Base-by-base conservation (phyloP, 2,888 invertebrate species). In the Drosophila macrospina region DNA sequence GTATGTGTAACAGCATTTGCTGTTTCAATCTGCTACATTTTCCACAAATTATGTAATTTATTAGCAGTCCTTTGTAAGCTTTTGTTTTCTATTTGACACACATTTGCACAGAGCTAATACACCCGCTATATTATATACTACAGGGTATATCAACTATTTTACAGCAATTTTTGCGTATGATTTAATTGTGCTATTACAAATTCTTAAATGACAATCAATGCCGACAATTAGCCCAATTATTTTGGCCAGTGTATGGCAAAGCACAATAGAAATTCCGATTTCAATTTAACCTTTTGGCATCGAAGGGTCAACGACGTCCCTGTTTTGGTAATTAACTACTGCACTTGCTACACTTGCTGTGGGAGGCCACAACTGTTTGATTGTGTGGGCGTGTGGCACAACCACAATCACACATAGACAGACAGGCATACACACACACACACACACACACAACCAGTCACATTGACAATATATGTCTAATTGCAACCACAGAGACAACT, bases 251-350 rank as follows among this genome's bases (percentile, higher is more conserved):
- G 74, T 36, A 7, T n/a, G 41, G 11, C 5, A 57, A 5, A 28
- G n/a, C 26, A 44, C 15, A 37, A 37, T 64, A 57, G 50, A 61
- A 82, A 74, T 59, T 66, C 36, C 45, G 16, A 59, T 68, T 55
- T 30, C 24, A 42, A 54, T 55, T 20, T 15, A 45, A 16, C 32
- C 37, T 13, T 41, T 41, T 13, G 7, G n/a, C 55, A 45, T 69
- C 55, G 41, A 52, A 32, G 68, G 82, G 69, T 82, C 82, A 86
- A 69, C 72, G 50, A 62, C 42, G 62, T 83, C 59, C 70, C 52
- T 75, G 70, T 69, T 75, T 76, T 55, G 60, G 39, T 61, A 60
- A 86, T 80, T 80, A 86, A 80, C 83, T 67, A 69, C 67, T 69
- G 44, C 60, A 39, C n/a, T n/a, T n/a, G n/a, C n/a, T n/a, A n/a